Conservation (phyloP, 2,797 vertebrate species). For the Falco naumanni region DNA sequence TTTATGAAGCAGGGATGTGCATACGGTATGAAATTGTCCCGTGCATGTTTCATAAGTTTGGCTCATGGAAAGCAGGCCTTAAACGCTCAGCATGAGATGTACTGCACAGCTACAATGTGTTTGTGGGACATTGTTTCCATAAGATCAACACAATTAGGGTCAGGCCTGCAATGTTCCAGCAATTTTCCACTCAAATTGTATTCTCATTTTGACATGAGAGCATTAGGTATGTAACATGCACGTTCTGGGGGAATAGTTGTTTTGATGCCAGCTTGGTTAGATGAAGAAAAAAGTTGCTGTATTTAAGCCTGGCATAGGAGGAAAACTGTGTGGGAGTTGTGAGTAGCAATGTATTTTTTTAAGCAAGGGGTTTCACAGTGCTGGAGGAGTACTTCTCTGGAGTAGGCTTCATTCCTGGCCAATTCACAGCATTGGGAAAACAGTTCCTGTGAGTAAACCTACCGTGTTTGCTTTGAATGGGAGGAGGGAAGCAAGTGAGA, state of each 20-base stretch:
- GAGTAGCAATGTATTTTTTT: background rate
- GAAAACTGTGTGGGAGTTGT: background rate
- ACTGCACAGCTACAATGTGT: background rate
- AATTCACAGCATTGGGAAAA: background rate
- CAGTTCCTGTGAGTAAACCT: background rate
- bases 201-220: background rate
- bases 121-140: background rate
- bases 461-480: background rate
- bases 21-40: background rate
- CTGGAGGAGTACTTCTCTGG: background rate
- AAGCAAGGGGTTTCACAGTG: background rate
- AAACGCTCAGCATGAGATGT: background rate
- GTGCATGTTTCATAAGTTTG: background rate
- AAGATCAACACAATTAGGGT: background rate
- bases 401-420: background rate
- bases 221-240: background rate
- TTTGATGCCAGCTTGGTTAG: background rate
- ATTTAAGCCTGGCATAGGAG: background rate
- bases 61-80: background rate
- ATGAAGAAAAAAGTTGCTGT: background rate
- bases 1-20: background rate
- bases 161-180: background rate
- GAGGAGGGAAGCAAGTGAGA: background rate
- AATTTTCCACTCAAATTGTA: background rate
- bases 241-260: background rate